Base-by-base conservation (phyloP, 1,140 invertebrate genomes). In the Musca vetustissima region DNA sequence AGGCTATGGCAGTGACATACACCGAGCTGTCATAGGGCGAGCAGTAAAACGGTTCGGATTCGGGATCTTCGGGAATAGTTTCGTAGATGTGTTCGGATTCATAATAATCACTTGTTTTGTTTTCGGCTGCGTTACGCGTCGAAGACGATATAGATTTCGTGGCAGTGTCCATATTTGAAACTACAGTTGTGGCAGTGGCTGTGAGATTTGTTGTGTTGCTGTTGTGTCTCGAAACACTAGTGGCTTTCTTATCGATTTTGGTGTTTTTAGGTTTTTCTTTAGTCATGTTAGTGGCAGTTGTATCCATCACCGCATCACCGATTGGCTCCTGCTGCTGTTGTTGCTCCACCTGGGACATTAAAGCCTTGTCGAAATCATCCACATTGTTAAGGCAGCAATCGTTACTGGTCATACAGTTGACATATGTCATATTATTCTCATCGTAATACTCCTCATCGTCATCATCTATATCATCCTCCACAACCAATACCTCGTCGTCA, bases 41-140 rank as follows among this genome's bases (percentile, higher is more conserved):
- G 57, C 86, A 89, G 71, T 89, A 90, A 24, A 89, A 85, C 0
- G 87, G 88, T 68, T 89, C 89, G 0, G 82, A 83, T 76, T 87
- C 88, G 6, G 86, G 86, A 17, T 87, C 86, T 72, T 89, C 89
- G 1, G 88, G 88, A 69, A 90, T 90, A 0, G 89, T 89, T 75
- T 90, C 89, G 72, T 90, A 90, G 69, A 90, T 90, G 74, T 90
- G 89, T 71, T 90, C 89, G 15, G 84, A 73, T 28, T 80, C 78
- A 55, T 71, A 64, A 15, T 70, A 57, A n/a, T 61, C 59, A 21
- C 14, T 49, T 21, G 57, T 17, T 57, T 59, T 48, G 4, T 25
- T 55, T 22, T 68, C 36, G 14, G 17, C 28, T n/a, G 24, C 1
- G 13, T 19, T 47, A 14, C 17, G 22, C 24, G 4, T 50, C 28